These are phyloP conservation scores for Corythornis cristatus DNA, from an alignment of 2,113 vertebrate species.

Conservation along the genomic window DNA sequence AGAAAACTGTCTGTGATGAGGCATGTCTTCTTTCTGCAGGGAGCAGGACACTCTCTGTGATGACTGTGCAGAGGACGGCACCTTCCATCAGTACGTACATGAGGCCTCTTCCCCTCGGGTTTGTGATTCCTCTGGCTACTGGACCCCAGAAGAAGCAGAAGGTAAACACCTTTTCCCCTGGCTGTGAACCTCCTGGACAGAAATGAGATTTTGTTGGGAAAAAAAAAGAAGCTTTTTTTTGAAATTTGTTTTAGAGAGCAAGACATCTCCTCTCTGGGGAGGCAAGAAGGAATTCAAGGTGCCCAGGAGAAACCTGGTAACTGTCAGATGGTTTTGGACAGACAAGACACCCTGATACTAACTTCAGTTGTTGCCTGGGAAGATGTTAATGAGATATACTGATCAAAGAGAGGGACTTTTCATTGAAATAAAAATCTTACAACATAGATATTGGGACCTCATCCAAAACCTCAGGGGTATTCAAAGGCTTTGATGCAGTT, in stretches of 20 bases:
- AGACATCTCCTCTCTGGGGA: neutral
- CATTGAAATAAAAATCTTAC: neutral
- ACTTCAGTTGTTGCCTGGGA: neutral
- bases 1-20: neutral
- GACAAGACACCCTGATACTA: neutral
- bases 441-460: neutral
- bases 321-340: neutral
- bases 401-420: neutral
- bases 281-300: neutral
- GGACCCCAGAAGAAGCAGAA: constrained; percentile 95
- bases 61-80: constrained; percentile 85
- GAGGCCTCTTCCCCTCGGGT: constrained; percentile 87
- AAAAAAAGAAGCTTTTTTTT: neutral
- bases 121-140: constrained; percentile 94
- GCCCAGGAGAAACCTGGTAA: neutral
- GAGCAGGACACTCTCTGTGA: constrained; percentile 76
- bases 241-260: neutral
- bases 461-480: neutral
- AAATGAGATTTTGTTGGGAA: neutral
- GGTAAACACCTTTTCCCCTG: constrained; percentile 75
- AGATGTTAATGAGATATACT: neutral
- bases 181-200: neutral
- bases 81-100: constrained; percentile 86
- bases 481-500: neutral
- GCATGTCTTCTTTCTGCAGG: constrained; percentile 46